Evolutionary conservation across 2,797 vertebrate genomes (phyloP), one percentile per base, ranked within the genome.

Genomic region (Alosa sapidissima): DNA sequence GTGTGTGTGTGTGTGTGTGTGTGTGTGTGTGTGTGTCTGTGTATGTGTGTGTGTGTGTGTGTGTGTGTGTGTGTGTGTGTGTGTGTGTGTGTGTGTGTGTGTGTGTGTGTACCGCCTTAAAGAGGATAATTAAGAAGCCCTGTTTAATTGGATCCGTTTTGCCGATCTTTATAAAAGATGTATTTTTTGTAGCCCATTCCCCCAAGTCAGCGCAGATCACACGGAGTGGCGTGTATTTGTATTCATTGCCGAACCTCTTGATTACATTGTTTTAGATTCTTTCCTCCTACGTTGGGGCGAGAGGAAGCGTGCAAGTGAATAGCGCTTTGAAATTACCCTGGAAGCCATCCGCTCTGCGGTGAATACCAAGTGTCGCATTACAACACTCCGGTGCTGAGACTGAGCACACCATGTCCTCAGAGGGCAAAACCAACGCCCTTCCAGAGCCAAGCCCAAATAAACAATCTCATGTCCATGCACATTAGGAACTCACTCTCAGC

Each of bases 361-460:
- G 93, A 93, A 94, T 95, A 94, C 90, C 86, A 93, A 94, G 82
- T 24, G 90, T 83, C 86, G 86, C 24, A 91, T 95, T 92, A 93
- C 84, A 87, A 89, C 52, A 87, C 58, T 8, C n/a, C 6, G 7
- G 24, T 21, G n/a, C 21, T 0, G 55, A 62, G 58, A 52, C 85
- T 89, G 88, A 86, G 84, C 82, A 83, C 82, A 68, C 89, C 92
- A 92, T 88, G 88, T 92, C 91, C 83, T 88, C 55, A 87, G 68
- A 68, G 87, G 86, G 84, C 89, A 87, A 81, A 82, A 51, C 48
- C 58, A 36, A 24, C 24, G 78, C 24, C 48, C 86, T 82, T 87
- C 83, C 88, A 78, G 48, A 85, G 81, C 2, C 8, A 75, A 85
- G 81, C 84, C 81, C 36, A 9, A 85, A 88, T 85, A 5, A 19